Percentiles rank a stretch among this genome's conserved stretches.
phyloP scores from a whole-genome alignment of 2,797 vertebrate species.

The Streptopelia turtur region DNA sequence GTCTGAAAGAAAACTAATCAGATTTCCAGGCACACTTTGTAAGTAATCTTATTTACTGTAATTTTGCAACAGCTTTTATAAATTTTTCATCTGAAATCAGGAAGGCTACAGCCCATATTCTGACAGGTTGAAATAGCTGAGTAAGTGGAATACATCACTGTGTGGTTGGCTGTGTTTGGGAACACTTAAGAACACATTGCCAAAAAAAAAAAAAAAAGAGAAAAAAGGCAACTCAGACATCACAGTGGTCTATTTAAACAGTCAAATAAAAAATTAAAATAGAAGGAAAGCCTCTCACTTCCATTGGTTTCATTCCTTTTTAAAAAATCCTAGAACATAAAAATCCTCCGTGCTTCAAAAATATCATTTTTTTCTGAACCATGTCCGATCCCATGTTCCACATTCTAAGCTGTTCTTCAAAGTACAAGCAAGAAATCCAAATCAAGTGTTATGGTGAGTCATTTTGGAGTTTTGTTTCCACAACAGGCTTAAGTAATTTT shows the following conservation, averaged over 20 bases:
- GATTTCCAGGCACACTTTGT: slow-evolving; percentile 46
- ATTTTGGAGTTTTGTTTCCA: not conserved
- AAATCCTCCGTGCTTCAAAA: not conserved
- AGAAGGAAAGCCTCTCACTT: slow-evolving; percentile 3
- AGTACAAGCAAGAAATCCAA: slow-evolving; percentile 6
- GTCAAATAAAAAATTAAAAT: not conserved
- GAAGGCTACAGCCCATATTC: slow-evolving; percentile 22
- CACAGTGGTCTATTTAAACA: not conserved
- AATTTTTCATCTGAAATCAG: slow-evolving; percentile 60
- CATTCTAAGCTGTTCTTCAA: not conserved
- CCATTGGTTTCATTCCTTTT: not conserved
- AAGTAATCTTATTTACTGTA: slow-evolving; percentile 55
- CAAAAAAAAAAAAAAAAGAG: not conserved
- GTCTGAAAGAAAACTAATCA: slow-evolving; percentile 39
- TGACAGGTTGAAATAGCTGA: slow-evolving; percentile 53
- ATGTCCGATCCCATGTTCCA: not conserved
- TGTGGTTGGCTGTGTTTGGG: not conserved
- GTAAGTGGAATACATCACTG: slow-evolving; percentile 5
- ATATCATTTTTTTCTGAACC: not conserved
- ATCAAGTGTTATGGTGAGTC: not conserved
- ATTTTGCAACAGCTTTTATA: slow-evolving; percentile 62
- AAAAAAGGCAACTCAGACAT: not conserved
- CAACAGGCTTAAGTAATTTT: not conserved
- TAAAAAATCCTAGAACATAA: not conserved
- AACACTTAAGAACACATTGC: not conserved